Evolutionary conservation across 92 coral and sea anemone genomes (phyloP).

Genomic region (Bergia puertoricense): DNA sequence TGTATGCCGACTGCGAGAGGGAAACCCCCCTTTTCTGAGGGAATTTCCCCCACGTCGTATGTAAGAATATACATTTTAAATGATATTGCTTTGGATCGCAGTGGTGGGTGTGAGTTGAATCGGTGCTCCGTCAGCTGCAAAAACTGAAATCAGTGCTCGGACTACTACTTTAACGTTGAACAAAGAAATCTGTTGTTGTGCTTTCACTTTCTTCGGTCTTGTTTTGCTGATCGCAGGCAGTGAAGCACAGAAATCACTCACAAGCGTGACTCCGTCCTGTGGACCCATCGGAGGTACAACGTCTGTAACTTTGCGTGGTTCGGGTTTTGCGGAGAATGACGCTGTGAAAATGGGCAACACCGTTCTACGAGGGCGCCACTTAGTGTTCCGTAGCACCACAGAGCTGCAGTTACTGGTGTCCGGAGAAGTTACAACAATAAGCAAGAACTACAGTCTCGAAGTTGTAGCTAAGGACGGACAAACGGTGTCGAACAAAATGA

Average conservation of each 20-base stretch:
- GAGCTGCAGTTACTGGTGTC: neutral
- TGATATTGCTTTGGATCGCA: too few relatives aligned
- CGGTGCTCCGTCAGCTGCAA: too few relatives aligned
- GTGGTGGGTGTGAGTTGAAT: too few relatives aligned
- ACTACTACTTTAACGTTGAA: neutral
- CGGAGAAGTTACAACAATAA: neutral
- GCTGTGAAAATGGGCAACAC: neutral
- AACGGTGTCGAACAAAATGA: constrained; percentile 9
- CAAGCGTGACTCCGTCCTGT: constrained; percentile 12
- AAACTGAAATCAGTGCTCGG: too few relatives aligned
- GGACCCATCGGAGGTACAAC: constrained; percentile 25
- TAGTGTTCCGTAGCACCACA: neutral
- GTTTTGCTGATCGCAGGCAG: neutral
- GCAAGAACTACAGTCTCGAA: constrained; percentile 26
- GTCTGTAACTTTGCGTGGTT: constrained; percentile 1
- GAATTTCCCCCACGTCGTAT: too few relatives aligned
- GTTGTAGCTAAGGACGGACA: constrained; percentile 18
- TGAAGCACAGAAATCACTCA: neutral
- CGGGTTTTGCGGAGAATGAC: constrained; percentile 8
- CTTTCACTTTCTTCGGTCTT: neutral
- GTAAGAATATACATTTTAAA: too few relatives aligned
- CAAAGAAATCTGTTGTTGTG: neutral
- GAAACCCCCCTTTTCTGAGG: too few relatives aligned
- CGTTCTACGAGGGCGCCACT: neutral
- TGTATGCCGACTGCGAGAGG: too few relatives aligned